Evolutionary conservation across 2,797 vertebrate species (phyloP).

Genomic region (Thalassophryne amazonica): DNA sequence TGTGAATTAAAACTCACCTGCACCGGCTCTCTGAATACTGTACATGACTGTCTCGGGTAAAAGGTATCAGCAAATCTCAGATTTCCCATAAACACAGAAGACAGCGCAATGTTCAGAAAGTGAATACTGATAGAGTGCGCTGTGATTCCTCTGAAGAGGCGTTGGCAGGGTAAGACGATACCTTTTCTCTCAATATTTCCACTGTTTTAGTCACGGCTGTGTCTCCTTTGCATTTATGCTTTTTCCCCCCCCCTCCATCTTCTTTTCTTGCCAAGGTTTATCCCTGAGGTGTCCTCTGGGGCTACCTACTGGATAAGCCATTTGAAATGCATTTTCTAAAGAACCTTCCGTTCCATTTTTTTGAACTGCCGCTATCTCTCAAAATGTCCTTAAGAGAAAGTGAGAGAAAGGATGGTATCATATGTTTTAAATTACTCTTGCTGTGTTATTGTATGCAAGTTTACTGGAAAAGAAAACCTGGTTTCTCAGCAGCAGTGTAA

Average conservation of each 20-base stretch:
- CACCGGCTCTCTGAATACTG: conserved; percentile 34
- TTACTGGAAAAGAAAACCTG: conserved; percentile 32
- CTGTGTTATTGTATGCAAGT: conserved; percentile 56
- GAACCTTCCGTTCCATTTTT: conserved; percentile 67
- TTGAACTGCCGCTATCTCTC: conserved; percentile 70
- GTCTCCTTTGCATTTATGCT: conserved; percentile 65
- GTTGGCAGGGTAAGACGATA: conserved; percentile 68
- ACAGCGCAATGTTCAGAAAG: conserved; percentile 40
- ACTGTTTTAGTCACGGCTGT: conserved; percentile 73
- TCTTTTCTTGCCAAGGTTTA: conserved; percentile 70
- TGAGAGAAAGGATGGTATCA: conserved; percentile 42
- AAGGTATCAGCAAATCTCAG: conserved; percentile 51
- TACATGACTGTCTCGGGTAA: conserved; percentile 48
- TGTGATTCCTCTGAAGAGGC: conserved; percentile 56
- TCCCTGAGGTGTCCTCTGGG: conserved; percentile 76
- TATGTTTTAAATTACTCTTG: conserved; percentile 55
- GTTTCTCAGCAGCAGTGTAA: conserved; percentile 37
- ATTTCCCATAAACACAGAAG: conserved; percentile 49
- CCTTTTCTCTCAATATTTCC: conserved; percentile 53
- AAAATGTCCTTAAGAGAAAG: conserved; percentile 73
- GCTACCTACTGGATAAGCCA: conserved; percentile 72
- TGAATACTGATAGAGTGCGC: conserved; percentile 47
- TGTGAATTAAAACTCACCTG: conserved; percentile 51
- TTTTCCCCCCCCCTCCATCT: conserved; percentile 55
- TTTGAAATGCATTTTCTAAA: conserved; percentile 76